These are phyloP conservation scores for Spea hammondii DNA, from an alignment of 2,797 vertebrate species.

Conservation along the genomic window DNA sequence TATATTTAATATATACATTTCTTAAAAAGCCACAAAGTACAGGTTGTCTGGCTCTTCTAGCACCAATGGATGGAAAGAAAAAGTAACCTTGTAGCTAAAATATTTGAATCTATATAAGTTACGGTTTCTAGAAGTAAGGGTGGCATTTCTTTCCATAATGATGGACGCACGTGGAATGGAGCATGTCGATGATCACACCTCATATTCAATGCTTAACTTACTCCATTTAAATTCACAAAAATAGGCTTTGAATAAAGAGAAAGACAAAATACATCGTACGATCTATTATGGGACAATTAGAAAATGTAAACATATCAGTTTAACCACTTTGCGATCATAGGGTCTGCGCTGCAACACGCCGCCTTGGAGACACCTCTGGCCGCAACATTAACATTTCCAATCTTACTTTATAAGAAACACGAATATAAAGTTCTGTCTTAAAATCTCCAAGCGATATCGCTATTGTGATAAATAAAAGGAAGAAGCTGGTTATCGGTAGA, in stretches of 20 bases:
- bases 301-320: slow-evolving; percentile 50
- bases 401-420: slow-evolving; percentile 41
- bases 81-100: too few relatives aligned
- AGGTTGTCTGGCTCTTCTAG: not conserved
- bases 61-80: too few relatives aligned
- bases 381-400: slow-evolving; percentile 9
- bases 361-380: not conserved
- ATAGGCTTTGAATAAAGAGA: slow-evolving; percentile 2
- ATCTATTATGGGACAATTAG: slow-evolving; percentile 36
- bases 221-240: not conserved
- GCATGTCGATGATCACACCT: too few relatives aligned
- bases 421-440: slow-evolving; percentile 44
- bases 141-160: too few relatives aligned
- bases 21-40: not conserved
- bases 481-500: slow-evolving; percentile 42
- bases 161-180: too few relatives aligned
- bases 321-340: slow-evolving; percentile 8
- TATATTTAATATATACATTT: not conserved
- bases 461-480: slow-evolving; percentile 36
- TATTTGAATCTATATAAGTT: too few relatives aligned
- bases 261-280: slow-evolving; percentile 31
- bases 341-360: not conserved
- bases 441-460: slow-evolving; percentile 29
- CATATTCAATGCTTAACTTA: too few relatives aligned
- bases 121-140: too few relatives aligned